Conservation (phyloP, 2,797 vertebrate genomes). For the Sphenodon punctatus region DNA sequence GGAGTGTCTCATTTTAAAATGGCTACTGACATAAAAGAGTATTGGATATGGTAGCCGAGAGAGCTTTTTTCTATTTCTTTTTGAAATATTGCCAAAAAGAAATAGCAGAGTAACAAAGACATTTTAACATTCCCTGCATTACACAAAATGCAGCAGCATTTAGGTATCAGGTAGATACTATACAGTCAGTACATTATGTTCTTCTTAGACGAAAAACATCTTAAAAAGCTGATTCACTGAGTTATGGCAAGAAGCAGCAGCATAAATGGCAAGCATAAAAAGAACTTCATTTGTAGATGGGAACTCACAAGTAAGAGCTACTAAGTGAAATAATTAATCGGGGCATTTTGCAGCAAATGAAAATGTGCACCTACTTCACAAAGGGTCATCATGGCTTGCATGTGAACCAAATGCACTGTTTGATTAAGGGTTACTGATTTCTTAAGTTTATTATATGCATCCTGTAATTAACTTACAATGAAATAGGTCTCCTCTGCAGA, state of each 20-base stretch:
- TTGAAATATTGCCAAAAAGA: background rate
- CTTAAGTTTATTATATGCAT: conserved; percentile 81
- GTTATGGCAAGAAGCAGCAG: conserved; percentile 17
- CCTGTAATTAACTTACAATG: conserved; percentile 82
- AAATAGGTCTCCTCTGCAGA: conserved; percentile 69
- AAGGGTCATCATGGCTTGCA: conserved; percentile 71
- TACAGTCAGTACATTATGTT: background rate
- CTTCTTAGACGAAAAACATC: conserved; percentile 9
- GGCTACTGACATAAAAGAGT: too few species aligned
- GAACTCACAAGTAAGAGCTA: conserved; percentile 72
- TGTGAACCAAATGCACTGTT: conserved; percentile 73
- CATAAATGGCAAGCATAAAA: conserved; percentile 40
- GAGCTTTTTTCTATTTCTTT: too few species aligned
- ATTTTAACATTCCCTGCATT: background rate
- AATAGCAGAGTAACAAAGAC: background rate
- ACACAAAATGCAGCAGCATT: background rate
- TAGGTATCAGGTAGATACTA: background rate
- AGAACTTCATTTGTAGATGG: conserved; percentile 54
- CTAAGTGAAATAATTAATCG: conserved; percentile 81
- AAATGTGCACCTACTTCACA: conserved; percentile 77
- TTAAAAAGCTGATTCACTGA: conserved; percentile 32
- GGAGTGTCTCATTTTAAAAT: too few species aligned
- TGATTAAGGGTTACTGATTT: conserved; percentile 78
- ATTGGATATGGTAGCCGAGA: too few species aligned
- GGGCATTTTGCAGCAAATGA: conserved; percentile 78